Evolutionary conservation across 2,113 vertebrate genomes (phyloP).

Genomic region (Syngnathus typhle): DNA sequence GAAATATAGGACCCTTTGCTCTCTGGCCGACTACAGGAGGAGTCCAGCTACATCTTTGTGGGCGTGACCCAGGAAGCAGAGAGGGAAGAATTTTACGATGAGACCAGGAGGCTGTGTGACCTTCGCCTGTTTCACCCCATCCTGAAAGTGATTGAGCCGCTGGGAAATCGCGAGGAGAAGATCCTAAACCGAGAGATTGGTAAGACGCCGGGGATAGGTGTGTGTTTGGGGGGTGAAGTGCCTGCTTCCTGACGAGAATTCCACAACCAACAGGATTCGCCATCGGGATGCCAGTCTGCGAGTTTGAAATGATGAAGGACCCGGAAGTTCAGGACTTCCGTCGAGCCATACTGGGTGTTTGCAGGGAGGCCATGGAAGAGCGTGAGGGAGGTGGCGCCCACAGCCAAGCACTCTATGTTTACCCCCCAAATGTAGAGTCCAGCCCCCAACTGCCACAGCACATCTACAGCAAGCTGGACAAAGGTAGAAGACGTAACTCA

Average conservation of each 20-base stretch:
- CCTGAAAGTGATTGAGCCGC: constrained; percentile 74
- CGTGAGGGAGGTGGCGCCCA: constrained; percentile 69
- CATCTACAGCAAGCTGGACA: constrained; percentile 73
- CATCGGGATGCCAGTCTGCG: constrained; percentile 76
- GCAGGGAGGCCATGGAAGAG: constrained; percentile 76
- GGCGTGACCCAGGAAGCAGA: constrained; percentile 78
- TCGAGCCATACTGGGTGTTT: constrained; percentile 64
- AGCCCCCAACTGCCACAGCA: constrained; percentile 70
- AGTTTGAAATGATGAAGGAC: constrained; percentile 68
- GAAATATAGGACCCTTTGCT: background rate
- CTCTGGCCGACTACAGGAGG: constrained; percentile 64
- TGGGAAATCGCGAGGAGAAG: constrained; percentile 77
- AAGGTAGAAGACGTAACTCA: constrained; percentile 54
- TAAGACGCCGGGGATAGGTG: constrained; percentile 11
- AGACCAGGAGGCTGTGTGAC: constrained; percentile 72
- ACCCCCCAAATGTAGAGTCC: constrained; percentile 75
- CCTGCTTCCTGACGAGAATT: background rate
- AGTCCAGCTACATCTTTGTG: constrained; percentile 77
- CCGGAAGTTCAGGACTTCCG: constrained; percentile 66
- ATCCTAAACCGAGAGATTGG: constrained; percentile 77
- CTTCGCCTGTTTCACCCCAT: constrained; percentile 75
- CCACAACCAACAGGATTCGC: constrained; percentile 60
- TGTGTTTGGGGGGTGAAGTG: background rate
- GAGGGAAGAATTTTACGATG: constrained; percentile 76
- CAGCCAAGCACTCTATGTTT: constrained; percentile 75